Conservation (phyloP, 2,888 invertebrate species). For the Trypoxylon attenuatum region DNA sequence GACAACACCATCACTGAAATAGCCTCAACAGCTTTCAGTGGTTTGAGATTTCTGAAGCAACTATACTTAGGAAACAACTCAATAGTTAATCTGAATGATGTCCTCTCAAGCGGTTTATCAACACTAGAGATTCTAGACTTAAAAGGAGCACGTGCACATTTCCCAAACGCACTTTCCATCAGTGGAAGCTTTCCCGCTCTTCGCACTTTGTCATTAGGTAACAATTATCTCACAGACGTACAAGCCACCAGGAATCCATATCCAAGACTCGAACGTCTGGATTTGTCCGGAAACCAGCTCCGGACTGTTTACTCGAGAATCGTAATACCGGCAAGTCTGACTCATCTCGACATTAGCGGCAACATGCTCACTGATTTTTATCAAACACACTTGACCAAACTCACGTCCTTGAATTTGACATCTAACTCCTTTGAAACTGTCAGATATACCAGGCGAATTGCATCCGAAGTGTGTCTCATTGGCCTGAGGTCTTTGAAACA, state of each 20-base stretch:
- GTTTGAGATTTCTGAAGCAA: conserved; percentile 9
- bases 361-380: not conserved
- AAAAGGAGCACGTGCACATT: accelerated
- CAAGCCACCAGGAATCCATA: accelerated
- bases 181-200: not conserved
- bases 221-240: accelerated
- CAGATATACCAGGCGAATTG: not conserved
- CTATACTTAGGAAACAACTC: not conserved
- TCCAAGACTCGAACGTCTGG: conserved; percentile 20
- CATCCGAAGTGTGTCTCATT: not conserved
- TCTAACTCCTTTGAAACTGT: accelerated
- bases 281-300: conserved; percentile 8
- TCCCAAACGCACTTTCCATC: accelerated
- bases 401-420: conserved; percentile 23
- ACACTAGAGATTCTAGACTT: not conserved
- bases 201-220: not conserved
- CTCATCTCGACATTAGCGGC: not conserved
- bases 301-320: accelerated
- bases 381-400: not conserved
- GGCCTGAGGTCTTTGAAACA: not conserved
- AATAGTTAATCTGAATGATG: accelerated
- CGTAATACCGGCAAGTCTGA: not conserved
- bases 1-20: accelerated
- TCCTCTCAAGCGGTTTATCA: conserved; percentile 11
- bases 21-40: not conserved